Conservation (phyloP, 1,140 invertebrate genomes). For the Anagrus nilaparvatae region DNA sequence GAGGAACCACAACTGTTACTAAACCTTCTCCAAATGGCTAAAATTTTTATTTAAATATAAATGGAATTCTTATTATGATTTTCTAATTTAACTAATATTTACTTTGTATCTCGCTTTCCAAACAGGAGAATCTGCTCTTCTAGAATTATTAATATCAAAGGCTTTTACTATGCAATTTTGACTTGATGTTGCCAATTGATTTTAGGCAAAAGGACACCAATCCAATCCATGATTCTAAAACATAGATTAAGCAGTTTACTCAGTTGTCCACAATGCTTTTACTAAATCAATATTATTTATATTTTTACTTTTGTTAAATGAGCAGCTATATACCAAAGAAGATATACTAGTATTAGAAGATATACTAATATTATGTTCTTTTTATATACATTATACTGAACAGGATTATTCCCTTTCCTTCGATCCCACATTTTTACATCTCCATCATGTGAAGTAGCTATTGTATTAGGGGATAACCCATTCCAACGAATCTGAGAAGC, state of each 20-base stretch:
- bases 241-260: constrained; percentile 13
- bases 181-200: constrained; percentile 78
- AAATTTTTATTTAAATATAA: no score
- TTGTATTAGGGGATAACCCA: constrained; percentile 63
- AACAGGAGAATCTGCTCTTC: constrained; percentile 74
- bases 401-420: constrained; percentile 71
- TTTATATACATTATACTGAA: no score
- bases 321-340: constrained; percentile 86
- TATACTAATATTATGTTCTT: no score
- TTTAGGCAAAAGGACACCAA: constrained; percentile 79
- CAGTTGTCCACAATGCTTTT: no score
- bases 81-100: constrained; percentile 21
- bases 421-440: constrained; percentile 93
- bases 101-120: constrained; percentile 87
- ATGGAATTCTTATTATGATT: constrained; percentile 3
- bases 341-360: no score
- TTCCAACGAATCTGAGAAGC: constrained; percentile 92
- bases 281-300: constrained; percentile 4
- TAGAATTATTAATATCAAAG: constrained; percentile 79
- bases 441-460: constrained; percentile 90
- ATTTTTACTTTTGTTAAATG: constrained; percentile 65
- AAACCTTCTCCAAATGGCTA: constrained; percentile 88
- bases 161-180: constrained; percentile 92
- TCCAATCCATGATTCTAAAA: constrained; percentile 83
- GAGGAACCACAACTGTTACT: constrained; percentile 78